A percentile compares a stretch with the other conserved stretches of the same genome.
Conservation (phyloP, 1,140 invertebrate genomes). For the Drosophila burlai region DNA sequence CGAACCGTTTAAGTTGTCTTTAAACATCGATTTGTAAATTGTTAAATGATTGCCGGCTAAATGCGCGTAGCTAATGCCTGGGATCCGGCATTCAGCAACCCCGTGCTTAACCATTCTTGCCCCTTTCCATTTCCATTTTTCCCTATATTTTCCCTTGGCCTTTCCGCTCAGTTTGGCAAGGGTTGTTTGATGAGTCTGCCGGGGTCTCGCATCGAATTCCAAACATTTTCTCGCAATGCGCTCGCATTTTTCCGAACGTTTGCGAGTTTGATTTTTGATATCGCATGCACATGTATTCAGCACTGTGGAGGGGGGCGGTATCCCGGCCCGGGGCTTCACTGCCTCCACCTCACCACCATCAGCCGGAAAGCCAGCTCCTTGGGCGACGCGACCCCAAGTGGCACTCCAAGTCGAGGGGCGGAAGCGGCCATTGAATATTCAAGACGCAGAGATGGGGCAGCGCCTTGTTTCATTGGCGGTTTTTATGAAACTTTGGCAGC, state of each 20-base stretch:
- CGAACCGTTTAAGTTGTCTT: constrained; percentile 57
- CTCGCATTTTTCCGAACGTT: constrained; percentile 63
- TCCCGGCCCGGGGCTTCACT: constrained; percentile 10
- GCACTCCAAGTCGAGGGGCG: constrained; percentile 60
- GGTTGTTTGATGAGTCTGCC: constrained; percentile 55
- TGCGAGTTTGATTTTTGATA: constrained; percentile 52
- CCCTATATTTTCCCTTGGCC: constrained; percentile 12
- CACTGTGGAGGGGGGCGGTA: constrained; percentile 13
- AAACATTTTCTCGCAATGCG: constrained; percentile 70
- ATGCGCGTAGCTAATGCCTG: constrained; percentile 76
- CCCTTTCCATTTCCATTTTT: constrained; percentile 1
- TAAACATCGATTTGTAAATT: constrained; percentile 84
- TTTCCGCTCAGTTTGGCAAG: constrained; percentile 58
- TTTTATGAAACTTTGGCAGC: constrained; percentile 76
- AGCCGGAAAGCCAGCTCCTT: constrained; percentile 41
- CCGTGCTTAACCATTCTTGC: constrained; percentile 13
- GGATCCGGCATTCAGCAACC: constrained; percentile 18
- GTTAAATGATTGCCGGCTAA: constrained; percentile 80
- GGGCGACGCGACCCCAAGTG: constrained; percentile 55
- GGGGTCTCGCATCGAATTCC: constrained; percentile 62
- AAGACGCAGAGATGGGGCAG: constrained; percentile 44
- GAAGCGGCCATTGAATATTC: constrained; percentile 80
- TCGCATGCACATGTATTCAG: constrained; percentile 33
- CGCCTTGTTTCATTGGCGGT: constrained; percentile 68
- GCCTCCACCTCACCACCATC: constrained; percentile 8